Conservation (phyloP, 2,113 vertebrate species). For the Burhinus bistriatus region DNA sequence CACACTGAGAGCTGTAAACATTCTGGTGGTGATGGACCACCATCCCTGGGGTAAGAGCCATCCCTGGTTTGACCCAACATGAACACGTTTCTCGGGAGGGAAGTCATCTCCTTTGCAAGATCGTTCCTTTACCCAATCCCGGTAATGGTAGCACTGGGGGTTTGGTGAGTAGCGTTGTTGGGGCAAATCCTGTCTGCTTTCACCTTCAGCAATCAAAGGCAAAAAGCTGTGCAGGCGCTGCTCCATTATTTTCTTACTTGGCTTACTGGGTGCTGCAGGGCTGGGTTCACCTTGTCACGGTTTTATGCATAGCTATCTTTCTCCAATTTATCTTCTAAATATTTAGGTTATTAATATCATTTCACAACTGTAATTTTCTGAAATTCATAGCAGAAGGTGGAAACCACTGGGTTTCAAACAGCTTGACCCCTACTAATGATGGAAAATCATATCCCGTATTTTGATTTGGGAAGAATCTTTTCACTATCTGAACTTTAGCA, state of each 20-base stretch:
- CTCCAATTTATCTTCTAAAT: not conserved
- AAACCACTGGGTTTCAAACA: not conserved
- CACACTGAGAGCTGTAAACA: not conserved
- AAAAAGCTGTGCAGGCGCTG: not conserved
- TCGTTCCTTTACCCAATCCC: rapidly evolving
- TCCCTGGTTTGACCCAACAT: not conserved
- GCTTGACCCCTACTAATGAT: not conserved
- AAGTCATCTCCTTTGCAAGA: not conserved
- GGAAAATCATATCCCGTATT: not conserved
- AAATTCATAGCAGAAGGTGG: not conserved
- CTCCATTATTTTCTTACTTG: not conserved
- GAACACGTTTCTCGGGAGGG: not conserved
- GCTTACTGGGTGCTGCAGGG: not conserved
- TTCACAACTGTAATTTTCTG: not conserved
- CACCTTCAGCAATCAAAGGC: not conserved
- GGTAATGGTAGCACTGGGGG: no score
- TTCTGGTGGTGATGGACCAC: not conserved
- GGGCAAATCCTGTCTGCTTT: not conserved
- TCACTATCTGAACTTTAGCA: not conserved
- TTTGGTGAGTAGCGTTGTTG: no score
- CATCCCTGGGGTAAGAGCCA: rapidly evolving
- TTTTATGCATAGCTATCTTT: not conserved
- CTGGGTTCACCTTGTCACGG: rapidly evolving
- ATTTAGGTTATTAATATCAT: not conserved
- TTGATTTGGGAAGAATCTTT: not conserved